Conservation (phyloP, 2,888 invertebrate species). For the Cactoblastis cactorum region DNA sequence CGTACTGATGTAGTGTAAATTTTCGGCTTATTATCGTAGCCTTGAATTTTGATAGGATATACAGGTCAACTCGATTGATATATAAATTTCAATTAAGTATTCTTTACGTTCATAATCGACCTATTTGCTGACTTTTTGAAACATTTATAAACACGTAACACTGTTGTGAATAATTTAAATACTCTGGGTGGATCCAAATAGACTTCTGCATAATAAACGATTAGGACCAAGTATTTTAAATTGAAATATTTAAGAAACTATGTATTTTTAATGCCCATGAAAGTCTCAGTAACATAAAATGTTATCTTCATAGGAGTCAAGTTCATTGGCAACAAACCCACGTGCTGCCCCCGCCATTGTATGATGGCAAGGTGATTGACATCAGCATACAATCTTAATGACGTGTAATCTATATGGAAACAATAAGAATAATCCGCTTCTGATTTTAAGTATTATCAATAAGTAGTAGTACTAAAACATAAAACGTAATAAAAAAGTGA, state of each 20-base stretch:
- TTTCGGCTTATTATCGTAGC: conserved; percentile 57
- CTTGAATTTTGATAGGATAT: conserved; percentile 50
- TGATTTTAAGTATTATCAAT: too few species aligned
- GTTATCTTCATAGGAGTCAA: conserved; percentile 46
- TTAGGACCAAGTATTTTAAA: too few species aligned
- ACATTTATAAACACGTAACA: too few species aligned
- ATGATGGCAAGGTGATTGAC: conserved; percentile 60
- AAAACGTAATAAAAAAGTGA: too few species aligned
- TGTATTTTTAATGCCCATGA: too few species aligned
- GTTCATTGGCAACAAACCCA: conserved; percentile 70
- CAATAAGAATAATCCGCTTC: conserved; percentile 44
- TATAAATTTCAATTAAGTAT: not conserved
- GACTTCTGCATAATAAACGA: too few species aligned
- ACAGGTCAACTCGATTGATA: conserved; percentile 38
- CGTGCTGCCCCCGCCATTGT: conserved; percentile 56
- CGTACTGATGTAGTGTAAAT: conserved; percentile 59
- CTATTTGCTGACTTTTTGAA: too few species aligned
- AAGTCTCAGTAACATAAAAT: too few species aligned
- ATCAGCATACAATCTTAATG: conserved; percentile 45
- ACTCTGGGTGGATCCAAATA: too few species aligned
- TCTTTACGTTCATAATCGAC: not conserved
- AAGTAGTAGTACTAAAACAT: too few species aligned
- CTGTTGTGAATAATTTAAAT: too few species aligned
- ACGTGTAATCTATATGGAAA: conserved; percentile 38
- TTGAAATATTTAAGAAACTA: too few species aligned